Conservation (phyloP, 2,888 invertebrate genomes). For the Pachycephus smyrnensis region DNA sequence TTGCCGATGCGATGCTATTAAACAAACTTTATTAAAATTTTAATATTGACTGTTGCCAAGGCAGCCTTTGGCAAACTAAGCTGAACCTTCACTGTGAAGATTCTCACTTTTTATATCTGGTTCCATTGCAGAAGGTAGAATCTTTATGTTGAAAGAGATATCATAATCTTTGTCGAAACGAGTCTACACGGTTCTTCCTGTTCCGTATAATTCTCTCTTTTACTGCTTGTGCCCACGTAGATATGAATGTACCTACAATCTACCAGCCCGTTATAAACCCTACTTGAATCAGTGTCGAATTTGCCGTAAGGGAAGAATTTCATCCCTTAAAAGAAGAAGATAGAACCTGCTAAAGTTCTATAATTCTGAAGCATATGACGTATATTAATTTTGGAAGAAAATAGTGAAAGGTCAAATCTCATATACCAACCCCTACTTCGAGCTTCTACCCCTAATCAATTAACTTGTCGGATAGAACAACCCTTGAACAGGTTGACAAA, state of each 20-base stretch:
- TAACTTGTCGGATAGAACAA: neutral
- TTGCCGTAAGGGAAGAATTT: neutral
- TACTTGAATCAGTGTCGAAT: too few species aligned
- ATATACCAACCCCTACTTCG: neutral
- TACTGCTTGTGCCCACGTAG: neutral
- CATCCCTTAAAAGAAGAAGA: neutral
- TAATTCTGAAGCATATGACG: neutral
- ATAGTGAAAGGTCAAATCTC: neutral
- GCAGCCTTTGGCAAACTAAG: neutral
- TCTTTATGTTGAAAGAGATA: neutral
- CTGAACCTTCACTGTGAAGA: neutral
- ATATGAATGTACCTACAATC: too few species aligned
- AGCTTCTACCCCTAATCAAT: neutral
- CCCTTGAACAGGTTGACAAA: neutral
- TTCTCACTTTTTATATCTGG: neutral
- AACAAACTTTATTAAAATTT: constrained; percentile 24
- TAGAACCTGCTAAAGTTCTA: neutral
- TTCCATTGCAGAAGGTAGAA: neutral
- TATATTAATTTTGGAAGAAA: neutral
- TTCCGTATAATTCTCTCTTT: neutral
- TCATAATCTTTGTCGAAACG: neutral
- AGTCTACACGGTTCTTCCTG: neutral
- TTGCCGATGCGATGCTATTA: constrained; percentile 15
- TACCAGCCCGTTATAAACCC: too few species aligned
- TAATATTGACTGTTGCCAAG: neutral